These are phyloP conservation scores for Ageneiosus marmoratus DNA, from an alignment of 2,113 vertebrate species.

Conservation along the genomic window DNA sequence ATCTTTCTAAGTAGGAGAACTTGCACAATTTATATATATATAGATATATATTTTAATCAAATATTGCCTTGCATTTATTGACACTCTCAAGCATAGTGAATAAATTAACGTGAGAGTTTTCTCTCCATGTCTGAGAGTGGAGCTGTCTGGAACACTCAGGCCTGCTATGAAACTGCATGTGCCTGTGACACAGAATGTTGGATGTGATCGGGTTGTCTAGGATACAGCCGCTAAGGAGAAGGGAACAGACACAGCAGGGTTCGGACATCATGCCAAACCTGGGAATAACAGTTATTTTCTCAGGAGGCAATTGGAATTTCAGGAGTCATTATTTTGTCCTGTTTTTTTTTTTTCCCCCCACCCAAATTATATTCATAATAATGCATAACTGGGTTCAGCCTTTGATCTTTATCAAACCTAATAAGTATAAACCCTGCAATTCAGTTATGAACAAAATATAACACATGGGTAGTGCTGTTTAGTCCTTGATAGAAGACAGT, in stretches of 20 bases:
- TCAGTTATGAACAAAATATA: not conserved
- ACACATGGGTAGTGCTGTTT: not conserved
- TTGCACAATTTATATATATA: no score
- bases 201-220: constrained; percentile 30
- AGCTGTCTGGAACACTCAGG: constrained; percentile 20
- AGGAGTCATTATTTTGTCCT: not conserved
- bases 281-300: not conserved
- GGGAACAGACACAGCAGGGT: constrained; percentile 7
- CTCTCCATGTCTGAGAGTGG: not conserved
- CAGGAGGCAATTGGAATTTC: not conserved
- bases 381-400: not conserved
- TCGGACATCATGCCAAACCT: constrained; percentile 29
- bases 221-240: constrained; percentile 22
- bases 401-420: not conserved
- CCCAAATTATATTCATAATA: not conserved
- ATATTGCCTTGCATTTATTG: not conserved
- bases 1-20: no score
- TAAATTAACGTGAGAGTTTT: not conserved
- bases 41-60: no score
- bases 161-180: constrained; percentile 18
- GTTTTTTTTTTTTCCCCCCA: no score
- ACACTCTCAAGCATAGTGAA: not conserved
- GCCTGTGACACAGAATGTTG: constrained; percentile 27
- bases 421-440: not conserved
- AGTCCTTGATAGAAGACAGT: not conserved